These are phyloP conservation scores for Calameuta filiformis DNA, from an alignment of 2,888 invertebrate genomes.

Conservation along the genomic window DNA sequence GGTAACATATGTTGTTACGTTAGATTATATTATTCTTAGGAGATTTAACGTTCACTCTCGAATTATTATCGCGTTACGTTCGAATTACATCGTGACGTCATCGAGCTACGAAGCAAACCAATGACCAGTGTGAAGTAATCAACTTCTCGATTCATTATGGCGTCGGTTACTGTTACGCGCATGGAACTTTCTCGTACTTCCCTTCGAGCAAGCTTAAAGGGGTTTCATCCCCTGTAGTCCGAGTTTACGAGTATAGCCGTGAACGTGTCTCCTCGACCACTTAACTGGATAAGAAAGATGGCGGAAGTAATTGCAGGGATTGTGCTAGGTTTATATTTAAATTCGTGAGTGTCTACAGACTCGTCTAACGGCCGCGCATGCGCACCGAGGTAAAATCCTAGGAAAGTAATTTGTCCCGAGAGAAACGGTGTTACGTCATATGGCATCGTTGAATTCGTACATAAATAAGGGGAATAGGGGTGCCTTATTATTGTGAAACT, in stretches of 20 bases:
- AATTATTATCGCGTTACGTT: background rate
- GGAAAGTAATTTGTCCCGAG: background rate
- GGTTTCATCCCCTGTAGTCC: conserved; percentile 31
- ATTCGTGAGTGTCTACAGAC: background rate
- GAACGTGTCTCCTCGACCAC: conserved; percentile 37
- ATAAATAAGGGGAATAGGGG: background rate
- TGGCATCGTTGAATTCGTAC: background rate
- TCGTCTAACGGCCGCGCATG: background rate
- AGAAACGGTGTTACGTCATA: background rate
- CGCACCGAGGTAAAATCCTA: background rate
- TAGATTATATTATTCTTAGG: background rate
- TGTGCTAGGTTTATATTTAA: background rate
- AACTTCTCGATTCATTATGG: background rate
- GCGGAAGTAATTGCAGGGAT: background rate
- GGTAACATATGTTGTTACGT: background rate
- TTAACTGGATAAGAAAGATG: conserved; percentile 16
- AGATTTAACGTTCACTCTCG: background rate
- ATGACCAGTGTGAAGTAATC: background rate
- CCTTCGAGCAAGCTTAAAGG: conserved; percentile 27
- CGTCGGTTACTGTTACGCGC: background rate
- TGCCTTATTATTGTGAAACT: background rate
- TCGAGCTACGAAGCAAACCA: background rate
- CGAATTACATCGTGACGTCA: background rate
- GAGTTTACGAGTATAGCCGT: conserved; percentile 33
- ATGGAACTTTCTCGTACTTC: background rate